phyloP scores from a whole-genome alignment of 2,888 invertebrate species.

The Sesia apiformis region DNA sequence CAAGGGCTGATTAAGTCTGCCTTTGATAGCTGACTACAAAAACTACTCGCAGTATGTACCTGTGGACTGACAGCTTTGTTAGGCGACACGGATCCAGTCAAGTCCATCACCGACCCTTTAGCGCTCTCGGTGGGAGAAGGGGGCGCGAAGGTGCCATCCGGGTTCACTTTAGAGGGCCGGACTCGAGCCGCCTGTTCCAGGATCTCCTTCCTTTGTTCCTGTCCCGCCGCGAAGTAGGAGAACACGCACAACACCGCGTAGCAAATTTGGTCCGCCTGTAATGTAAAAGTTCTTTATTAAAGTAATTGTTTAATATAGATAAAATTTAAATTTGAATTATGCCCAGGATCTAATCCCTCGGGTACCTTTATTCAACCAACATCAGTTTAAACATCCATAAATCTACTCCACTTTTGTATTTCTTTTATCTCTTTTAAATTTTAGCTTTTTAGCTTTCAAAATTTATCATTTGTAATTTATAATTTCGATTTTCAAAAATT shows the following conservation, averaged over 20 bases:
- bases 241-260: slow-evolving; percentile 99
- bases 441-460: no score
- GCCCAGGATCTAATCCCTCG: no score
- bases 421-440: background rate
- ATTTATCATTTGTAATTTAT: no score
- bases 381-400: no score
- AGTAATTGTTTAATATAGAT: background rate
- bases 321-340: background rate
- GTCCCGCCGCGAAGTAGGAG: slow-evolving; percentile 97
- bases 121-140: slow-evolving; percentile 6
- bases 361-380: no score
- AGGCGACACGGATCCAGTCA: background rate
- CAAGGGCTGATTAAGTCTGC: no score
- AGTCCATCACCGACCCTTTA: slow-evolving; percentile 3
- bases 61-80: slow-evolving; percentile 7
- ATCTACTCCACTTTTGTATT: no score
- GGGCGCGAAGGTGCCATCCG: slow-evolving; percentile 15
- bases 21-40: no score
- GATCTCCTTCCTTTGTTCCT: slow-evolving; percentile 79
- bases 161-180: slow-evolving; percentile 26
- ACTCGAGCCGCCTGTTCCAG: slow-evolving; percentile 62
- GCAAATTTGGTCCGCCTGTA: slow-evolving; percentile 98
- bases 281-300: background rate
- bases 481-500: no score
- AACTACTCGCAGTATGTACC: background rate